Evolutionary conservation across 2,888 invertebrate species (phyloP), one percentile per base, ranked within the genome.

Genomic region (Oxycera nigricornis): DNA sequence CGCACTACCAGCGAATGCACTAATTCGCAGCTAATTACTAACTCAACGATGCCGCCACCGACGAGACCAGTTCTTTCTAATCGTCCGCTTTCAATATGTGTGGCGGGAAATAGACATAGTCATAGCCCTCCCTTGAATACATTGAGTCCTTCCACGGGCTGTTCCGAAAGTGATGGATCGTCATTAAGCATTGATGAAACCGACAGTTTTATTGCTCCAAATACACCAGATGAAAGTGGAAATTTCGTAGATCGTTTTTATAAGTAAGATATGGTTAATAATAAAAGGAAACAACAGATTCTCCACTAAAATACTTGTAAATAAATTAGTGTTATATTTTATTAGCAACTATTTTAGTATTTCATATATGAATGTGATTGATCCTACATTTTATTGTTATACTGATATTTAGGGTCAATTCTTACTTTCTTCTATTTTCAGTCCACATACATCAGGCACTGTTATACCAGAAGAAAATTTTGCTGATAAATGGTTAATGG

Each of bases 151-250:
- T 89, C 89, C 28, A 89, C 89, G 50, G 89, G 87, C 77, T 90
- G 89, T 68, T 90, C 90, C 0, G 91, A 91, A 80, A 91, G 90
- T 20, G 90, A 91, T 50, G 91, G 91, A 31, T 90, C 91, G 0
- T 91, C 91, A 1, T 85, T 90, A 59, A 91, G 90, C 72, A 88
- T 91, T 80, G 90, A 90, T 78, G 91, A 91, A 74, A 85, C 87
- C 1, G 88, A 88, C 65, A 85, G 88, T 75, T 88, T 87, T 78
- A 86, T 87, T 17, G 87, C 88, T 79, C 87, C 89, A 2, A 82
- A 89, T 72, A 89, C 89, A 0, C 88, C 90, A 1, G 91, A 91
- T 77, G 91, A 91, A 78, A 89, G 79, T 76, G 77, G 79, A 31
- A 79, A 79, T 70, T 81, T 79, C 76, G 77, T 81, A 30, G 52